Base-by-base conservation (phyloP, 1,140 invertebrate genomes). In the Heliconius himera region DNA sequence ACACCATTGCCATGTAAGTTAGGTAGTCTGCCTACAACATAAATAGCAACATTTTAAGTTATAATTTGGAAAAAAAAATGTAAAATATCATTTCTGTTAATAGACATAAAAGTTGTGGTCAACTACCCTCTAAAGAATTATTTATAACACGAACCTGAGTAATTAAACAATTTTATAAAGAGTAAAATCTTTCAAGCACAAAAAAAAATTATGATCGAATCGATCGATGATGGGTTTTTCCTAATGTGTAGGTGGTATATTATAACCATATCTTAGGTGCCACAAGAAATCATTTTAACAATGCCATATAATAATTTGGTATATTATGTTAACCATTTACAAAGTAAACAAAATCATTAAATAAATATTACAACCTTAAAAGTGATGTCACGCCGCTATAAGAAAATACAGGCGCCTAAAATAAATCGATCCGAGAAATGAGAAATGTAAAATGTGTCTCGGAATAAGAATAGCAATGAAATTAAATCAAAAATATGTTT, bases 1-100 rank as follows among this genome's bases (percentile, higher is more conserved):
- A 89, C 78, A 93, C 91, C 93, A 94, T 94, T 84, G 85, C 91
- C 91, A 94, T 93, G 77, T 80, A 74, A 29, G 2, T 54, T 70
- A 66, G n/a, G n/a, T 26, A 66, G 20, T 66, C 22, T 26, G 51
- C 56, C 70, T 72, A 26, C n/a, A 73, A 60, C n/a, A 73, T 18
- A 72, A 54, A 36, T 22, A 46, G 13, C 51, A 74, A 13, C n/a
- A n/a, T 66, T 66, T 22, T 66, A 36, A 6, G 26, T 66, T 66
- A 29, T 13, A 29, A 5, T 29, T 22, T 26, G 26, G 9, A 66
- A 29, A 66, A 29, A n/a, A 26, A 5, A 56, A 51, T 20, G 41
- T 51, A 20, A 51, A 51, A 20, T 6, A 51, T 51, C 18, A 20
- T 51, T 51, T 20, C 6, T 38, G 13, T 46, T 20, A 38, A 3